Evolutionary conservation across 2,888 invertebrate species (phyloP), one percentile per base, ranked within the genome.

Genomic region (Heterodera filipjevi): DNA sequence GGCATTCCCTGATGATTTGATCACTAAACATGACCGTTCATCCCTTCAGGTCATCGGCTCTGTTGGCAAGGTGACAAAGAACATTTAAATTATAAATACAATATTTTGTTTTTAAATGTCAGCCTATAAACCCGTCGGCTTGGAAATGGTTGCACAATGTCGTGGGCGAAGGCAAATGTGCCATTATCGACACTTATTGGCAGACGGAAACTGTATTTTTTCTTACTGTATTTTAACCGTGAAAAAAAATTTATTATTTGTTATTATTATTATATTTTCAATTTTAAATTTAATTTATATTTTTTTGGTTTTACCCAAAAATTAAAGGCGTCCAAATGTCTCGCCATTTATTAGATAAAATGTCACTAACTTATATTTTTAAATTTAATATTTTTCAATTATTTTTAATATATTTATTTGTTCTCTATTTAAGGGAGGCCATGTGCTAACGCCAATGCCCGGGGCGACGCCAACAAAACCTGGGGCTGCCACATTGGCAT

Each of bases 181-280:
- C 96, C 77, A 94, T 99, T 88, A 95, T 94, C 0, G 99, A 99
- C 90, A 99, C 99, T 0, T 99, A 96, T 91, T 99, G 98, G 98
- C 99, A 99, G 91, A 99, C 99, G 0, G 99, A 99, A 92, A 99
- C 98, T 8, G 91, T 77, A 33, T 6, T 16, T 12, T 71, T 71
- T 71, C n/a, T n/a, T n/a, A n/a, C 32, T 32, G 32, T 32, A n/a
- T n/a, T n/a, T n/a, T n/a, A n/a, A n/a, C n/a, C n/a, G n/a, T n/a
- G n/a, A n/a, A n/a, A n/a, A n/a, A n/a, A n/a, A n/a, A n/a, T n/a
- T n/a, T n/a, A n/a, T n/a, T n/a, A n/a, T n/a, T n/a, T n/a, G n/a
- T n/a, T n/a, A n/a, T n/a, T n/a, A n/a, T n/a, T 32, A 30, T 16
- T 30, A 46, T 27, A 49, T 32, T 27, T 22, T 19, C 16, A 27